Evolutionary conservation across 2,888 invertebrate species (phyloP), one percentile per base, ranked within the genome.

Genomic region (Abrostola triplasia): DNA sequence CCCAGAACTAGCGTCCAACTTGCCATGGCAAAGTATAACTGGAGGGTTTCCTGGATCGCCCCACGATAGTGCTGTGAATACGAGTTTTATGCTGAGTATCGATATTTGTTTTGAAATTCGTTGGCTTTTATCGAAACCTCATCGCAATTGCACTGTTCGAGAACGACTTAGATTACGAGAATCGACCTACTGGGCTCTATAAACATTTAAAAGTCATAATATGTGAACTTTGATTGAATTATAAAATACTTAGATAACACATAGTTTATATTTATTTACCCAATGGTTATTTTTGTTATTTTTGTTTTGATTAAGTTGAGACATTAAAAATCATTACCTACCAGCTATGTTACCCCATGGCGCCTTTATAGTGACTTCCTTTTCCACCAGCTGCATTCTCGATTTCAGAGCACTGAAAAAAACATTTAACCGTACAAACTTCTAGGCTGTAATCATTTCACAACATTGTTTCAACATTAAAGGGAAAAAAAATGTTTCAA

Each of bases 21-120:
- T 92, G 0, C 96, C 96, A 77, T 96, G 96, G 42, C 95, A 87
- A 1, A 95, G 90, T 1, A 96, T 80, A 0, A 96, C 91, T 4
- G 95, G 94, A 0, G 94, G 92, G 44, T 92, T 88, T 4, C 87
- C 77, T 9, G 90, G 84, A 11, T 93, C 87, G 2, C 96, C 96
- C 96, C 96, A 96, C 58, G 95, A 84, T 84, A 96, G 90, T 0
- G 91, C 96, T 96, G 85, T 11, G 50, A 52, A 41, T 6, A 11
- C 0, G 40, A 56, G 6, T 11, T 54, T 49, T 48, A 35, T n/a
- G n/a, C 13, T 24, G 11, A 5, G 0, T 12, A 47, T 11, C n/a
- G n/a, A n/a, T 41, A 8, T 5, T 5, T n/a, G n/a, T n/a, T n/a
- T n/a, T n/a, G n/a, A n/a, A n/a, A n/a, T n/a, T n/a, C n/a, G n/a